Percentiles rank a stretch among this genome's conserved stretches.
Evolutionary conservation across 2,888 invertebrate species (phyloP).

Genomic region (Ischnus inquisitorius): DNA sequence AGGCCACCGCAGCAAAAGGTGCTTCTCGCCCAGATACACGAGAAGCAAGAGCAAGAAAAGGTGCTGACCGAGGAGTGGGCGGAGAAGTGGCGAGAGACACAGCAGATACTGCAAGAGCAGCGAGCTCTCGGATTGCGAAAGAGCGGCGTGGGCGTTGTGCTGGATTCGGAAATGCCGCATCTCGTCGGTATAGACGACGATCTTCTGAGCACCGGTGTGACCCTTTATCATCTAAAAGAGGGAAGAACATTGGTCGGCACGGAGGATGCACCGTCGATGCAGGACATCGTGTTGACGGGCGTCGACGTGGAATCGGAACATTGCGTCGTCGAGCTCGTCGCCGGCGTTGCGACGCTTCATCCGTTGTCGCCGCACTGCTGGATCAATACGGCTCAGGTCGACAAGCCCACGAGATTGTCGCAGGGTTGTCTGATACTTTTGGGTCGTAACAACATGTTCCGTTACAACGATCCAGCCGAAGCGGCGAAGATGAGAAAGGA

Average conservation of each 20-base stretch:
- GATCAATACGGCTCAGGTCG: conserved; percentile 93
- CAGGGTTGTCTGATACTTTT: conserved; percentile 93
- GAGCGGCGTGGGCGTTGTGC: conserved; percentile 94
- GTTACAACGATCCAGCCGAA: conserved; percentile 96
- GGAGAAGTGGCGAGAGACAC: conserved; percentile 96
- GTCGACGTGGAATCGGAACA: conserved; percentile 93
- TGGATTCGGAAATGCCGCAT: conserved; percentile 97
- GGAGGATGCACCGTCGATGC: conserved; percentile 89
- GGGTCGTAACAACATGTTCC: conserved; percentile 93
- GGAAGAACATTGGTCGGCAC: conserved; percentile 95
- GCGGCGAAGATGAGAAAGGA: conserved; percentile 94
- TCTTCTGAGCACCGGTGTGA: conserved; percentile 95
- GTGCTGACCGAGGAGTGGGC: conserved; percentile 97
- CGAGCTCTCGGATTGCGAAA: conserved; percentile 94
- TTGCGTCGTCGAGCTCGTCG: conserved; percentile 90
- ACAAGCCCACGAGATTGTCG: conserved; percentile 92
- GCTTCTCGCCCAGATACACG: conserved; percentile 92
- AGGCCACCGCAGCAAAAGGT: conserved; percentile 88
- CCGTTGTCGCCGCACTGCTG: conserved; percentile 91
- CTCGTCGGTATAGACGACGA: conserved; percentile 97
- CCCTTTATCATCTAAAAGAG: conserved; percentile 96
- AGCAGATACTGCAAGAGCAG: conserved; percentile 95
- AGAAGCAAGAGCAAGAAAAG: conserved; percentile 96
- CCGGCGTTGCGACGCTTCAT: conserved; percentile 91
- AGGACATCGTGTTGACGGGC: conserved; percentile 93